A percentile compares a stretch with the other conserved stretches of the same genome.
phyloP scores from a whole-genome alignment of 2,797 vertebrate genomes.

The Morus bassanus region DNA sequence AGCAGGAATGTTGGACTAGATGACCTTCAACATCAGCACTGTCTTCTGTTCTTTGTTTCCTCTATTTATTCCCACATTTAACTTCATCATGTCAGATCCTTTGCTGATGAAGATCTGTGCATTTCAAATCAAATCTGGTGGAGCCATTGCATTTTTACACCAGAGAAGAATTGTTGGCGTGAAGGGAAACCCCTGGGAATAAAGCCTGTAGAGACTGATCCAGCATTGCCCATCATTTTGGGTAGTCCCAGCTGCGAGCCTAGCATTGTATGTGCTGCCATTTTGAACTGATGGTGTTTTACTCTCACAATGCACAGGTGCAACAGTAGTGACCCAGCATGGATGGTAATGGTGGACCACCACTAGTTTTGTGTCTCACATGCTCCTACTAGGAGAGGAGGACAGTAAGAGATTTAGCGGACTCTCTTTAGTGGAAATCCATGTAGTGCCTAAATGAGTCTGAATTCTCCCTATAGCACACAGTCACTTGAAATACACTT shows the following conservation, averaged over 20 bases:
- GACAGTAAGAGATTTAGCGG: not conserved
- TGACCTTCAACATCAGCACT: not conserved
- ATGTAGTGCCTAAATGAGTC: not conserved
- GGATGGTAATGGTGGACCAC: not conserved
- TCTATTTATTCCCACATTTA: not conserved
- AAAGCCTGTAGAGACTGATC: not conserved
- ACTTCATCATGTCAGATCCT: not conserved
- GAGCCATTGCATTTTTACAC: not conserved
- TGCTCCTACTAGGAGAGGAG: not conserved
- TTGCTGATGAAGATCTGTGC: not conserved
- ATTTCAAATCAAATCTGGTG: not conserved
- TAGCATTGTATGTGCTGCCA: not conserved
- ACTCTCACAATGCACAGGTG: not conserved
- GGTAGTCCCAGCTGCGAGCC: accelerated
- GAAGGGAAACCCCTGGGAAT: not conserved
- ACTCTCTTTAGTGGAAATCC: not conserved
- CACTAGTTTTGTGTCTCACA: not conserved
- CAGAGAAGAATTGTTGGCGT: not conserved
- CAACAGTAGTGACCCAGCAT: not conserved
- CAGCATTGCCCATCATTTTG: not conserved
- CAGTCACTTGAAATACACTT: not conserved
- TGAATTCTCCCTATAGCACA: not conserved
- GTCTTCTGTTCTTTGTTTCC: not conserved
- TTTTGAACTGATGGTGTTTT: not conserved
- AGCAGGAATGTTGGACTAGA: not conserved